phyloP scores from a whole-genome alignment of 2,888 invertebrate species.

The Sclerodermus sp. region DNA sequence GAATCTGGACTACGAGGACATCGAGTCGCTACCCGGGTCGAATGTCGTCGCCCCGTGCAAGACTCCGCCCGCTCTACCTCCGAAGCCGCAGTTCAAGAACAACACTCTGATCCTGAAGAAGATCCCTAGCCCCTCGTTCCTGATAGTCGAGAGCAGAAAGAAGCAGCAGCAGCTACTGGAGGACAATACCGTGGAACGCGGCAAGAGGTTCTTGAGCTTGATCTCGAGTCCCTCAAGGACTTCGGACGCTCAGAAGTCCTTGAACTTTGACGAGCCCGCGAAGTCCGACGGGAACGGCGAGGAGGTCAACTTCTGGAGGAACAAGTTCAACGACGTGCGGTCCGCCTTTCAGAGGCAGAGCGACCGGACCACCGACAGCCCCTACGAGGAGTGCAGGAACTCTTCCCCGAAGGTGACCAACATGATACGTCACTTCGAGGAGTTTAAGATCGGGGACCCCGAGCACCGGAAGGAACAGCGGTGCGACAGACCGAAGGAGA shows the following conservation, averaged over 20 bases:
- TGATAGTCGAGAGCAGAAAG: slow-evolving; percentile 50
- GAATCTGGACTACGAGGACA: slow-evolving; percentile 54
- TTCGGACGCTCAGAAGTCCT: slow-evolving; percentile 23
- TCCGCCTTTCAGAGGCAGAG: slow-evolving; percentile 38
- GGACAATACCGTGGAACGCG: slow-evolving; percentile 18
- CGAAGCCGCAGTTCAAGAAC: slow-evolving; percentile 64
- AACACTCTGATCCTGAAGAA: slow-evolving; percentile 52
- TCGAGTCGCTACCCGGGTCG: slow-evolving; percentile 51
- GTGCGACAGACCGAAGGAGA: slow-evolving; percentile 33
- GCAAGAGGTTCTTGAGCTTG: slow-evolving; percentile 28
- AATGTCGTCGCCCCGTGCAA: slow-evolving; percentile 49
- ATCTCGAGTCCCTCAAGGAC: slow-evolving; percentile 30
- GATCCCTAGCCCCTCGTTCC: slow-evolving; percentile 55
- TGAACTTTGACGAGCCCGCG: slow-evolving; percentile 41
- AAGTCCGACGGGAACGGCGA: slow-evolving; percentile 21
- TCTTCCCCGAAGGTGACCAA: slow-evolving; percentile 43
- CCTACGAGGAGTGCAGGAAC: slow-evolving; percentile 16
- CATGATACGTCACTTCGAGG: slow-evolving; percentile 55
- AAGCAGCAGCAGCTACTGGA: slow-evolving; percentile 31
- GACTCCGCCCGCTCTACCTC: slow-evolving; percentile 72
- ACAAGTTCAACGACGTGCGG: slow-evolving; percentile 38
- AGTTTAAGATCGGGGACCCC: slow-evolving; percentile 52
- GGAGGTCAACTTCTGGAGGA: slow-evolving; percentile 35
- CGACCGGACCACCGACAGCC: slow-evolving; percentile 21
- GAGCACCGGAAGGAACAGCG: slow-evolving; percentile 27